Evolutionary conservation across 2,888 invertebrate genomes (phyloP).

Genomic region (Eueremaeus valkanovi): DNA sequence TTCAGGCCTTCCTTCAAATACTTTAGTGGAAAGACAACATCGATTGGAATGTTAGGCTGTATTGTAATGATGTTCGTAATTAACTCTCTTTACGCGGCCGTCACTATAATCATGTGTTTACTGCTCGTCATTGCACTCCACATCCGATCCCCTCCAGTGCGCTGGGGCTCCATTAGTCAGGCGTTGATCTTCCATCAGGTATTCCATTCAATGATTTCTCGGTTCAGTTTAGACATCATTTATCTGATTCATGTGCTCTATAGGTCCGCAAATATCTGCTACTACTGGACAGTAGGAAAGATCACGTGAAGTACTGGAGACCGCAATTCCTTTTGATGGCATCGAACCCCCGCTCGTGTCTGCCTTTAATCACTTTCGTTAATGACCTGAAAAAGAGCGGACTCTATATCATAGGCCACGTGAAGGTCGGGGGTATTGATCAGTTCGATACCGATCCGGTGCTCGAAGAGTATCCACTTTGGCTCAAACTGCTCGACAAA

Average conservation of each 20-base stretch:
- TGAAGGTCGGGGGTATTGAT: slow-evolving; percentile 60
- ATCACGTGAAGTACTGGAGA: slow-evolving; percentile 98
- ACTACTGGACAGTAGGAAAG: slow-evolving; percentile 88
- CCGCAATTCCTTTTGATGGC: slow-evolving; percentile 93
- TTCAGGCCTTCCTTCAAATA: slow-evolving; percentile 96
- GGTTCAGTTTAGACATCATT: neutral
- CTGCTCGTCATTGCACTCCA: slow-evolving; percentile 82
- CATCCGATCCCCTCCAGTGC: slow-evolving; percentile 72
- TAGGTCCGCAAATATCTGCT: slow-evolving; percentile 91
- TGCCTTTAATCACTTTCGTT: slow-evolving; percentile 91
- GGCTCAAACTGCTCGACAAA: slow-evolving; percentile 91
- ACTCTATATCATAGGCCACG: slow-evolving; percentile 80
- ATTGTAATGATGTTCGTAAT: slow-evolving; percentile 91
- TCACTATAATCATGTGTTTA: slow-evolving; percentile 78
- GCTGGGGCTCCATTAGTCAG: slow-evolving; percentile 97
- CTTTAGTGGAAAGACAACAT: slow-evolving; percentile 90
- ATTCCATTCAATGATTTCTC: neutral
- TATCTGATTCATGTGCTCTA: neutral
- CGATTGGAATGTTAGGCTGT: slow-evolving; percentile 78
- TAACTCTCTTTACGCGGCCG: slow-evolving; percentile 80
- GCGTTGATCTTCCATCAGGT: slow-evolving; percentile 99
- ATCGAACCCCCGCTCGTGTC: slow-evolving; percentile 80
- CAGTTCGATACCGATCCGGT: slow-evolving; percentile 63
- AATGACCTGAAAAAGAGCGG: slow-evolving; percentile 93
- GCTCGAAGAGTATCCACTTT: slow-evolving; percentile 73